phyloP scores from a whole-genome alignment of 2,888 invertebrate species.

The Emesis furor region DNA sequence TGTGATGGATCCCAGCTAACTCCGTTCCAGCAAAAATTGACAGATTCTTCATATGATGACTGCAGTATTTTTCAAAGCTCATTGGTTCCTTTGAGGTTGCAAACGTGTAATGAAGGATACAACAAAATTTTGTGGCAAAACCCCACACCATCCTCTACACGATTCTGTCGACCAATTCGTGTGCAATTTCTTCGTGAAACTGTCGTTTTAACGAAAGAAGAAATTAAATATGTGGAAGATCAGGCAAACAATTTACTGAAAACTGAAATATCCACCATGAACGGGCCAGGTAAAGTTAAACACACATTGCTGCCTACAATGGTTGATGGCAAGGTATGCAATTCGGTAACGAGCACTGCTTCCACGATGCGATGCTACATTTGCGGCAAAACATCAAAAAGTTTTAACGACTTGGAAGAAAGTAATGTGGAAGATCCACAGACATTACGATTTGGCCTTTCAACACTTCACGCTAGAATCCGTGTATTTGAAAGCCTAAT shows the following conservation, averaged over 20 bases:
- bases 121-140: not conserved
- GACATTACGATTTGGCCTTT: not conserved
- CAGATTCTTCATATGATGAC: not conserved
- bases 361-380: not conserved
- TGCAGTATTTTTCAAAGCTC: not conserved
- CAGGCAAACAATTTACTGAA: not conserved
- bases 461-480: not conserved
- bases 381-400: not conserved
- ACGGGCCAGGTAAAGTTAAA: no score
- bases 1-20: no score
- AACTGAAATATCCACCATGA: not conserved
- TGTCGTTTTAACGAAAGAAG: not conserved
- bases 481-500: not conserved
- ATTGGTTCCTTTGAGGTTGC: not conserved
- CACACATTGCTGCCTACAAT: no score
- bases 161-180: not conserved
- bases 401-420: not conserved
- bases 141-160: not conserved
- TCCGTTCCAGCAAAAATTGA: not conserved
- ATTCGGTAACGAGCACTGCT: no score
- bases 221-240: not conserved
- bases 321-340: no score
- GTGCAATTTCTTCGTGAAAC: not conserved
- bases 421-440: not conserved
- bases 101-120: not conserved